These are phyloP conservation scores for Drosophila paramelanica DNA, from an alignment of 2,888 invertebrate species.

Conservation along the genomic window DNA sequence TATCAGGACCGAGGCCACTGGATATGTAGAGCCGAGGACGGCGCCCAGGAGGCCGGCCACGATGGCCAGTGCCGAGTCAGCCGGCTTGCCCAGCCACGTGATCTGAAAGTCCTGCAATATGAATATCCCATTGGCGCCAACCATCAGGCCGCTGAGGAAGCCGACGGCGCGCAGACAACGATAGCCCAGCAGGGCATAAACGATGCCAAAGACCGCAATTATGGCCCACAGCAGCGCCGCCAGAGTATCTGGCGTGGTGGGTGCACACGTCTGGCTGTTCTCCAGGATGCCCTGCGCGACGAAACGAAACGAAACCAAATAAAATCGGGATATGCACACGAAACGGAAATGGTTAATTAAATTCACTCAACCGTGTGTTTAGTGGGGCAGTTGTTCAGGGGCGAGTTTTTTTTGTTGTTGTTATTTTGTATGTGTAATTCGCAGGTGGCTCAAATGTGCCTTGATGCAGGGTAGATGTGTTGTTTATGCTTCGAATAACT, in stretches of 20 bases:
- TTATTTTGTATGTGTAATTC: no score
- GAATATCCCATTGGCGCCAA: slow-evolving; percentile 93
- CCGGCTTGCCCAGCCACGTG: slow-evolving; percentile 88
- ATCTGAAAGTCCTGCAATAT: slow-evolving; percentile 92
- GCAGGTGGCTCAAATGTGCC: no score
- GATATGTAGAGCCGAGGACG: slow-evolving; percentile 84
- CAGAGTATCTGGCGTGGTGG: slow-evolving; percentile 83
- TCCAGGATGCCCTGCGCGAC: slow-evolving; percentile 83
- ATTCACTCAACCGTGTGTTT: slow-evolving; percentile 15
- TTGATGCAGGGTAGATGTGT: no score
- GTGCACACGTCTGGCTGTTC: slow-evolving; percentile 83
- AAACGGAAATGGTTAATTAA: slow-evolving; percentile 25
- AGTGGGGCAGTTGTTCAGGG: background rate
- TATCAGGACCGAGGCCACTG: slow-evolving; percentile 84
- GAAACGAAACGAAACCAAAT: no score
- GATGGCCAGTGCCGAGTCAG: slow-evolving; percentile 84
- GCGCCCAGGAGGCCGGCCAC: slow-evolving; percentile 84
- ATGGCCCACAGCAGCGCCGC: slow-evolving; percentile 85
- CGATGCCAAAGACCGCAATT: slow-evolving; percentile 89
- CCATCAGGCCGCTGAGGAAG: slow-evolving; percentile 94
- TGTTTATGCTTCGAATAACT: no score
- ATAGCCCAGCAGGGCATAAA: slow-evolving; percentile 94
- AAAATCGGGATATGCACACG: background rate
- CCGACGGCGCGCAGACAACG: slow-evolving; percentile 94
- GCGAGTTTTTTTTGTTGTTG: background rate